Evolutionary conservation across 2,113 vertebrate genomes (phyloP).

Genomic region (Silurus asotus): DNA sequence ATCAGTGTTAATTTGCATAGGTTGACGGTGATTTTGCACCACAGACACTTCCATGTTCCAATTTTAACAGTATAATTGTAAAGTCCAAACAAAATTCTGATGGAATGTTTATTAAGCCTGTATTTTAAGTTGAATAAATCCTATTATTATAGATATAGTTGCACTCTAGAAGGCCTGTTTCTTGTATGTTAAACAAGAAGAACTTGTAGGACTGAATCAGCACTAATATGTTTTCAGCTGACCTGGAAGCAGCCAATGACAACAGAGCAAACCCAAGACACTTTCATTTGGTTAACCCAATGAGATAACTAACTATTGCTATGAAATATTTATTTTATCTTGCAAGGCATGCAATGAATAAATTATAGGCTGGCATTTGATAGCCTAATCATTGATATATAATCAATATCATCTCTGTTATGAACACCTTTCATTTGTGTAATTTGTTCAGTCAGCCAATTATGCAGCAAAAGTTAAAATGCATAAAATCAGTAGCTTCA

Average conservation of each 20-base stretch:
- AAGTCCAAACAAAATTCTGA: not conserved
- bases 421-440: not conserved
- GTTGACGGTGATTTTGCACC: not conserved
- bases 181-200: not conserved
- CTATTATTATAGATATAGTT: not conserved
- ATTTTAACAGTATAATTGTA: not conserved
- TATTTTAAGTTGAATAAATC: constrained; percentile 24
- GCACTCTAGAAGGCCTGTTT: not conserved
- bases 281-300: not conserved
- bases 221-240: not conserved
- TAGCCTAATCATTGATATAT: not conserved
- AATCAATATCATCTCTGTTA: not conserved
- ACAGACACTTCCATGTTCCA: constrained; percentile 6
- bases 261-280: not conserved
- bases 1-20: constrained; percentile 2
- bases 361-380: not conserved
- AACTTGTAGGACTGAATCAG: not conserved
- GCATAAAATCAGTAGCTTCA: not conserved
- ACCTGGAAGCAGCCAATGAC: not conserved
- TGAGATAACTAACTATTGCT: not conserved
- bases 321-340: not conserved
- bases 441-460: not conserved
- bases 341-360: not conserved
- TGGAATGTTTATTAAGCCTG: constrained; percentile 4
- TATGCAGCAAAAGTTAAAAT: not conserved